phyloP scores from a whole-genome alignment of 2,888 invertebrate species.

The Ceramica pisi region DNA sequence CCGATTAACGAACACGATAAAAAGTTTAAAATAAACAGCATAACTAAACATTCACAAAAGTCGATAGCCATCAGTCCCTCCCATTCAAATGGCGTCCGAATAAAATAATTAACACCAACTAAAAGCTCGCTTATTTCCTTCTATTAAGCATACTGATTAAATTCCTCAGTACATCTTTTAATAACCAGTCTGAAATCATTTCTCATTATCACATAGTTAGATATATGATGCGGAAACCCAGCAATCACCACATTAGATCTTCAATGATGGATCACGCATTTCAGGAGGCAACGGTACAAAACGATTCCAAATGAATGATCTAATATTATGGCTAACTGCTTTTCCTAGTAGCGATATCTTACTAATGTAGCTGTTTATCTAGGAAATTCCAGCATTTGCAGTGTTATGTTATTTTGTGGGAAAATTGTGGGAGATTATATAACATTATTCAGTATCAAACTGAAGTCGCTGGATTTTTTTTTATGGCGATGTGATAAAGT shows the following conservation, averaged over 20 bases:
- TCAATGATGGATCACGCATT: slow-evolving; percentile 64
- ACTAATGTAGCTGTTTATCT: slow-evolving; percentile 57
- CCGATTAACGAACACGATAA: slow-evolving; percentile 40
- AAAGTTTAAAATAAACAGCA: slow-evolving; percentile 11
- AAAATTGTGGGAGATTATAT: slow-evolving; percentile 11
- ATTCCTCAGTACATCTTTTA: slow-evolving; percentile 41
- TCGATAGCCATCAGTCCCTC: slow-evolving; percentile 33
- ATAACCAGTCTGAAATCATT: slow-evolving; percentile 55
- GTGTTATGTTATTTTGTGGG: slow-evolving; percentile 39
- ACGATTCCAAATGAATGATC: slow-evolving; percentile 63
- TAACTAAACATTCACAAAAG: slow-evolving; percentile 6
- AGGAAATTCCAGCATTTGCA: slow-evolving; percentile 37
- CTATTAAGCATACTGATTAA: slow-evolving; percentile 46
- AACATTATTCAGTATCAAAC: no score
- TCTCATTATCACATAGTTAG: slow-evolving; percentile 58
- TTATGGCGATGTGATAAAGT: no score
- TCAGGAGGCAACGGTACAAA: slow-evolving; percentile 54
- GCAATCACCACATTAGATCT: slow-evolving; percentile 61
- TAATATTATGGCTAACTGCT: slow-evolving; percentile 61
- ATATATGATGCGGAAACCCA: slow-evolving; percentile 63
- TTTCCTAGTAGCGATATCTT: slow-evolving; percentile 56
- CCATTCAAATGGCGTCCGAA: slow-evolving; percentile 5
- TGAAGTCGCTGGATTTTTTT: no score
- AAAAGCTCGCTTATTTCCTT: slow-evolving; percentile 11
- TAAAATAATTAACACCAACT: slow-evolving; percentile 36